Percentiles rank a stretch among this genome's conserved stretches.
Conservation (phyloP, 2,888 invertebrate species). For the Minunthozetes semirufus region DNA sequence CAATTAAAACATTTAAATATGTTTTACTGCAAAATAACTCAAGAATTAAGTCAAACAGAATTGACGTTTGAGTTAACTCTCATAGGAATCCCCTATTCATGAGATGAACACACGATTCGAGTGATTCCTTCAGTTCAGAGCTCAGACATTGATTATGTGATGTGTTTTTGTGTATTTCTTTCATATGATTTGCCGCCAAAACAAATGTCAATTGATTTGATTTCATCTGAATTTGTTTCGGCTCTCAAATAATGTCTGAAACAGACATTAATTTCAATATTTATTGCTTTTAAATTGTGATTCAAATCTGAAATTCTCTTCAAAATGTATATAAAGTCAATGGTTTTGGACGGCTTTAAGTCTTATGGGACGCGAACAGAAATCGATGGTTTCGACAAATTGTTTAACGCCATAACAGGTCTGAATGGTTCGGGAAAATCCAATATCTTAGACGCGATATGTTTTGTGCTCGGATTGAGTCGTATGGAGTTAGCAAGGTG, state of each 20-base stretch:
- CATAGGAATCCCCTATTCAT: too few relatives aligned
- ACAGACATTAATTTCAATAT: too few relatives aligned
- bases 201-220: background rate
- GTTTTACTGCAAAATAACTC: too few relatives aligned
- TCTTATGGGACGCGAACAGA: slow-evolving; percentile 90
- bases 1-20: too few relatives aligned
- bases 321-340: slow-evolving; percentile 80
- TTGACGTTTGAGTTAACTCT: too few relatives aligned
- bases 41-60: too few relatives aligned
- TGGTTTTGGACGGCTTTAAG: slow-evolving; percentile 93
- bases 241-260: too few relatives aligned
- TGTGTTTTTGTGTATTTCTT: background rate
- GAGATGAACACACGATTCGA: too few relatives aligned
- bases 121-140: too few relatives aligned
- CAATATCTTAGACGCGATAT: slow-evolving; percentile 93
- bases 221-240: background rate
- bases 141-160: too few relatives aligned
- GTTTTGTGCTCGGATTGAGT: slow-evolving; percentile 76
- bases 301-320: too few relatives aligned
- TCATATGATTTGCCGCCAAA: slow-evolving; percentile 17
- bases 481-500: slow-evolving; percentile 68
- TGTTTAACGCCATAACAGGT: slow-evolving; percentile 97
- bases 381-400: slow-evolving; percentile 81
- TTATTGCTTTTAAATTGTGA: too few relatives aligned
- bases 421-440: slow-evolving; percentile 97